A percentile compares a stretch with the other conserved stretches of the same genome.
These are phyloP conservation scores for Mormyrus hasselquistii DNA, from an alignment of 2,797 vertebrate genomes.

Conservation along the genomic window DNA sequence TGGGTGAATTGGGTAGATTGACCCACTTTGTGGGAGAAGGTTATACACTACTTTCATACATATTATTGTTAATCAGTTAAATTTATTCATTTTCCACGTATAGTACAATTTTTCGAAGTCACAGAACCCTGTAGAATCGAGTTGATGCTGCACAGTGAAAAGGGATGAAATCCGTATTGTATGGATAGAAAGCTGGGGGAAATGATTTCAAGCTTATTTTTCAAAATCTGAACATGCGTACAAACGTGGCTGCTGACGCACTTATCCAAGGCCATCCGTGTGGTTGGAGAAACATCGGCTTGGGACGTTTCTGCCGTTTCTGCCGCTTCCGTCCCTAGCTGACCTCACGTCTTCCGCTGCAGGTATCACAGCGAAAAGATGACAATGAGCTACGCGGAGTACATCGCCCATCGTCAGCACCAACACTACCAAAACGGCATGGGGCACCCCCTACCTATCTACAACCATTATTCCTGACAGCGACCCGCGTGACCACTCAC, in stretches of 20 bases:
- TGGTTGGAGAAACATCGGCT: not conserved
- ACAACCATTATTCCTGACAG: slow-evolving; percentile 99
- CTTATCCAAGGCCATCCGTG: not conserved
- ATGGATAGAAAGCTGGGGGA: not conserved
- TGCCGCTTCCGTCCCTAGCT: not conserved
- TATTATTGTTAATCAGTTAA: not conserved
- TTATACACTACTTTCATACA: not conserved
- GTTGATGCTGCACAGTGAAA: not conserved
- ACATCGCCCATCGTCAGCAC: slow-evolving; percentile 97
- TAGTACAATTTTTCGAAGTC: not conserved
- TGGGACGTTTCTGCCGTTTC: not conserved
- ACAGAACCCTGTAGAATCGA: not conserved
- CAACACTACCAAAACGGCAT: slow-evolving; percentile 99
- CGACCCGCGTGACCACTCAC: slow-evolving; percentile 99
- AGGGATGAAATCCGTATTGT: not conserved
- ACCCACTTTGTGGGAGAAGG: not conserved
- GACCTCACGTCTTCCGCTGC: slow-evolving; percentile 7
- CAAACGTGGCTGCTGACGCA: not conserved
- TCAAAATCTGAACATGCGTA: not conserved
- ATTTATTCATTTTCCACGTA: not conserved
- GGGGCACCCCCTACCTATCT: slow-evolving; percentile 94
- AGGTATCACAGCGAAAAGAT: slow-evolving; percentile 99
- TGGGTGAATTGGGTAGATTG: not conserved
- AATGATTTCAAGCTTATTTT: not conserved
- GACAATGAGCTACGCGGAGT: slow-evolving; percentile 98